phyloP scores from a whole-genome alignment of 2,797 vertebrate genomes.

The Clarias platycephalus region DNA sequence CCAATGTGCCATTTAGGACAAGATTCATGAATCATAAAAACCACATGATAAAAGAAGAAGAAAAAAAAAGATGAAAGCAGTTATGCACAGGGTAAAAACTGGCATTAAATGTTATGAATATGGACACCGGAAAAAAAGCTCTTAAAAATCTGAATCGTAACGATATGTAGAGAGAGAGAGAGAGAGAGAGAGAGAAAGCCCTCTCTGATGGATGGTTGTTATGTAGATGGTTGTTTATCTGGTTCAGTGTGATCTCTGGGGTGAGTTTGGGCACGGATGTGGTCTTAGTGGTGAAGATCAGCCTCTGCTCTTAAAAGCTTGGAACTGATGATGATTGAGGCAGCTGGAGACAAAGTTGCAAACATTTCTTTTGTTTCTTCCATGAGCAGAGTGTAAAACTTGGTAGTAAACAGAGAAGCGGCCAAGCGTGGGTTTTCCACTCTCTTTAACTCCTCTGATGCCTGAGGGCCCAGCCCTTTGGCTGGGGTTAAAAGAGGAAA shows the following conservation, averaged over 20 bases:
- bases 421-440: constrained; percentile 45
- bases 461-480: constrained; percentile 51
- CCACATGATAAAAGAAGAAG: not conserved
- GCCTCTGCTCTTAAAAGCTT: constrained; percentile 31
- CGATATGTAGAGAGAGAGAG: not conserved
- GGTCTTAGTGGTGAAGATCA: constrained; percentile 47
- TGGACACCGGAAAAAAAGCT: not conserved
- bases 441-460: constrained; percentile 46
- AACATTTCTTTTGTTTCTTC: constrained; percentile 47
- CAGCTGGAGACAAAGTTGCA: constrained; percentile 45
- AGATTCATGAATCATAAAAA: constrained; percentile 7
- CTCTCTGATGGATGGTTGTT: constrained; percentile 10
- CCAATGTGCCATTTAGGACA: not conserved
- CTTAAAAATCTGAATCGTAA: constrained; percentile 5
- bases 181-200: not conserved
- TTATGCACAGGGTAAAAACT: constrained; percentile 3
- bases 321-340: constrained; percentile 43
- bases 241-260: constrained; percentile 39
- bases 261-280: constrained; percentile 38
- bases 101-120: not conserved
- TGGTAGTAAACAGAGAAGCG: constrained; percentile 56
- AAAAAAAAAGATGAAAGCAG: not conserved
- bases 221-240: constrained; percentile 47
- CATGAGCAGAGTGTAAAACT: constrained; percentile 50
- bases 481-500: constrained; percentile 53